phyloP scores from a whole-genome alignment of 2,888 invertebrate genomes.

The Drosophila pseudotakahashii region DNA sequence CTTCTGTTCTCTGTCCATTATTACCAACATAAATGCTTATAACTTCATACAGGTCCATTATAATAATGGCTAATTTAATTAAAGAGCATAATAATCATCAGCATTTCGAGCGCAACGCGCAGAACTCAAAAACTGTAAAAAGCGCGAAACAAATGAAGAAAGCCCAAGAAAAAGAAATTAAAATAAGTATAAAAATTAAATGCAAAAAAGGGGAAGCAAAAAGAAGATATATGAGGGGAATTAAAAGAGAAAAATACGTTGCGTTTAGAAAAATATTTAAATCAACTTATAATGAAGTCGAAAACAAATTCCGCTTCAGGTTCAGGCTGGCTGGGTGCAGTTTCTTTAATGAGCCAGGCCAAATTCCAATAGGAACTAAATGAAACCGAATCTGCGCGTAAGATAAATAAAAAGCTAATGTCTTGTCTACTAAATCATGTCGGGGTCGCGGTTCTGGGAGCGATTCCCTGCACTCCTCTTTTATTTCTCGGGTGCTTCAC shows the following conservation, averaged over 20 bases:
- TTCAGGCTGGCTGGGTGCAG: slow-evolving; percentile 45
- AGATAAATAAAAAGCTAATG: slow-evolving; percentile 66
- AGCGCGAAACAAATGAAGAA: slow-evolving; percentile 17
- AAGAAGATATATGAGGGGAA: slow-evolving; percentile 17
- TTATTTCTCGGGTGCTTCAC: background rate
- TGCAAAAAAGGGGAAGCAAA: slow-evolving; percentile 4
- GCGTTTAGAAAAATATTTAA: slow-evolving; percentile 71
- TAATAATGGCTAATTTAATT: slow-evolving; percentile 56
- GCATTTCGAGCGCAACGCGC: slow-evolving; percentile 22
- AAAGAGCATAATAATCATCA: slow-evolving; percentile 38
- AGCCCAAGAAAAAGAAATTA: slow-evolving; percentile 3
- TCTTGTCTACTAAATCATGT: slow-evolving; percentile 69
- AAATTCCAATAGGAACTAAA: slow-evolving; percentile 49
- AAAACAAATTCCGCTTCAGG: slow-evolving; percentile 65
- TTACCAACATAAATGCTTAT: slow-evolving; percentile 1
- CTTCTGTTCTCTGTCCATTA: background rate
- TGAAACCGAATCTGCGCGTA: slow-evolving; percentile 66
- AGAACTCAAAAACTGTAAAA: slow-evolving; percentile 27
- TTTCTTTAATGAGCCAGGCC: slow-evolving; percentile 50
- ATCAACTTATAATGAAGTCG: slow-evolving; percentile 74
- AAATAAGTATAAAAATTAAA: slow-evolving; percentile 23
- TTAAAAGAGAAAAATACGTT: slow-evolving; percentile 9
- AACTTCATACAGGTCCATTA: slow-evolving; percentile 27
- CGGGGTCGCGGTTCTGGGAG: slow-evolving; percentile 14
- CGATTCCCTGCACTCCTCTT: slow-evolving; percentile 1